Percentiles rank a stretch among this genome's conserved stretches.
Evolutionary conservation across 2,888 invertebrate genomes (phyloP).

Genomic region (Junonia oenone): DNA sequence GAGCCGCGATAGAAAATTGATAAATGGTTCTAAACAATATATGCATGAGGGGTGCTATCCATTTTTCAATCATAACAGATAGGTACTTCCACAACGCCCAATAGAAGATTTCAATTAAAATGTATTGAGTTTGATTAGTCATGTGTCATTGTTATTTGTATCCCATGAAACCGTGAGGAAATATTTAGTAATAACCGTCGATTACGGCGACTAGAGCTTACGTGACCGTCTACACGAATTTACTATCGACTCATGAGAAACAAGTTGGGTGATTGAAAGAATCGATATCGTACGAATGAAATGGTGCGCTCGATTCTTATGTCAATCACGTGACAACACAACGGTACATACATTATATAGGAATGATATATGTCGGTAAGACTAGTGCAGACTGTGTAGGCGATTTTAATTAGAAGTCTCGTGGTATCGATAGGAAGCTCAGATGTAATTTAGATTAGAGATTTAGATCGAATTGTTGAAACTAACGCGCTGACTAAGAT

Average conservation of each 20-base stretch:
- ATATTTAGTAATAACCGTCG: constrained; percentile 3
- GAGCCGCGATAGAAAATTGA: not conserved
- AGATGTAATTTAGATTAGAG: not conserved
- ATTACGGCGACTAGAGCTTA: constrained; percentile 16
- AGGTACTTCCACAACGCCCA: not conserved
- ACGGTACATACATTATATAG: not conserved
- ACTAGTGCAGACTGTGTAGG: not conserved
- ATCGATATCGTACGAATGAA: constrained; percentile 9
- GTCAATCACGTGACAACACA: constrained; percentile 11
- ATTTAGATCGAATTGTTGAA: not conserved
- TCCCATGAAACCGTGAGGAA: constrained; percentile 5
- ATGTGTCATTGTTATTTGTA: constrained; percentile 4
- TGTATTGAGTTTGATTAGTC: constrained; percentile 4
- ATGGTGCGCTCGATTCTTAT: constrained; percentile 10
- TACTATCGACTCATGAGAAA: constrained; percentile 4
- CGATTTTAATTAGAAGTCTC: not conserved
- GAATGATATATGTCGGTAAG: not conserved
- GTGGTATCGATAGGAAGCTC: not conserved
- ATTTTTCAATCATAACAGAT: not conserved
- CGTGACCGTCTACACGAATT: constrained; percentile 33
- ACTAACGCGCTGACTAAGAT: not conserved
- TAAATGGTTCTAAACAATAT: too few relatives aligned
- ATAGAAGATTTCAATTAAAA: not conserved
- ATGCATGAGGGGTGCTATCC: too few relatives aligned
- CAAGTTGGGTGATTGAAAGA: not conserved